Evolutionary conservation across 1,140 invertebrate species (phyloP).

Genomic region (Whitmania pigra): DNA sequence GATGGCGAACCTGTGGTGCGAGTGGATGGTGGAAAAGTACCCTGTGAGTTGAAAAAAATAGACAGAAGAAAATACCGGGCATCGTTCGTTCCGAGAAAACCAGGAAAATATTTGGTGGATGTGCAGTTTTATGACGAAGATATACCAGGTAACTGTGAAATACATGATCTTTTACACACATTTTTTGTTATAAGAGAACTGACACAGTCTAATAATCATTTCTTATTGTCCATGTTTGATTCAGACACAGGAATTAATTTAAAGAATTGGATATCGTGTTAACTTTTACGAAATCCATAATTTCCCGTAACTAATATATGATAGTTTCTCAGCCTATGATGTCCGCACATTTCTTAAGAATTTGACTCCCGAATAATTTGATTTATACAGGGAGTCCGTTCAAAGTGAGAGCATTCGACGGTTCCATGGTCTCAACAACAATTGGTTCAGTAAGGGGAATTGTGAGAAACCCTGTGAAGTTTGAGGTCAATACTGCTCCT

Average conservation of each 20-base stretch:
- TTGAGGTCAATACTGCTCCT: background rate
- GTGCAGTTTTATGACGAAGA: slow-evolving; percentile 96
- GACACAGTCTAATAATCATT: too few species aligned
- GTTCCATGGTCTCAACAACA: background rate
- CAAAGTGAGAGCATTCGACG: background rate
- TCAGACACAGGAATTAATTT: too few species aligned
- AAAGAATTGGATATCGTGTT: too few species aligned
- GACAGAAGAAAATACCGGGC: slow-evolving; percentile 65
- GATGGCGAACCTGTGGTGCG: slow-evolving; percentile 90
- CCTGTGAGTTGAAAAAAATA: slow-evolving; percentile 80
- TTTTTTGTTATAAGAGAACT: too few species aligned
- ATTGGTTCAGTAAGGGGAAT: background rate
- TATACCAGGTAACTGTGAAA: slow-evolving; percentile 58
- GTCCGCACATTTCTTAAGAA: too few species aligned
- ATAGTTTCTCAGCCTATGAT: too few species aligned
- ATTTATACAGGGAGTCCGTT: slow-evolving; percentile 1
- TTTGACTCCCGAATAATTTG: too few species aligned
- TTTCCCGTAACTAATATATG: too few species aligned
- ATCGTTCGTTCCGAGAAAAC: slow-evolving; percentile 81
- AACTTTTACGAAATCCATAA: too few species aligned
- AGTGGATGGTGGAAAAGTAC: slow-evolving; percentile 86
- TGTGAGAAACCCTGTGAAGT: slow-evolving; percentile 1
- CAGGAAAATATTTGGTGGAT: slow-evolving; percentile 83
- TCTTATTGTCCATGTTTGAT: too few species aligned
- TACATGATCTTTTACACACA: too few species aligned